A percentile compares a stretch with the other conserved stretches of the same genome.
Evolutionary conservation across 2,888 invertebrate genomes (phyloP).

Genomic region (Tipula confusa): DNA sequence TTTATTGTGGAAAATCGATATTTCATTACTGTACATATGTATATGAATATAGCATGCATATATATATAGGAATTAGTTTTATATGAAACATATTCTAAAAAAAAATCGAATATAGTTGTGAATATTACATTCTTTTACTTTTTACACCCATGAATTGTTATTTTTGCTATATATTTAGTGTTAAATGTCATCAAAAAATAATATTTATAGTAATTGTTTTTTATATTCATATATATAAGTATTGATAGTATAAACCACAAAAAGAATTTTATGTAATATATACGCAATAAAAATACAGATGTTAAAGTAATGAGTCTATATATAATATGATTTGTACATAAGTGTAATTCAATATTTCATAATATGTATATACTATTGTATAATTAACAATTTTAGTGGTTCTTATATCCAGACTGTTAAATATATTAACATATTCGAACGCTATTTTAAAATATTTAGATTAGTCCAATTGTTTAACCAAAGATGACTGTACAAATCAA

Average conservation of each 20-base stretch:
- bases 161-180: background rate
- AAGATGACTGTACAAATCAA: no score
- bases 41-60: background rate
- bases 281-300: no score
- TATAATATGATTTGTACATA: no score
- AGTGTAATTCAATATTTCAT: no score
- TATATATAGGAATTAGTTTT: background rate
- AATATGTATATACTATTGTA: no score
- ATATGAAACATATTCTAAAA: background rate
- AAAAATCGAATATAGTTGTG: background rate
- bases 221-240: background rate
- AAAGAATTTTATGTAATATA: background rate
- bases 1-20: slow-evolving; percentile 12
- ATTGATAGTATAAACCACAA: background rate
- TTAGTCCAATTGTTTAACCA: no score
- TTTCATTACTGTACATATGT: background rate
- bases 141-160: background rate
- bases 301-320: no score
- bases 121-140: background rate
- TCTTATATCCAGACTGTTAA: no score
- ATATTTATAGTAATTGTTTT: background rate
- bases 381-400: no score
- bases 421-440: no score
- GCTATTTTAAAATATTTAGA: no score
- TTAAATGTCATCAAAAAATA: background rate